Evolutionary conservation across 2,113 vertebrate species (phyloP).

Genomic region (Microtus ochrogaster): DNA sequence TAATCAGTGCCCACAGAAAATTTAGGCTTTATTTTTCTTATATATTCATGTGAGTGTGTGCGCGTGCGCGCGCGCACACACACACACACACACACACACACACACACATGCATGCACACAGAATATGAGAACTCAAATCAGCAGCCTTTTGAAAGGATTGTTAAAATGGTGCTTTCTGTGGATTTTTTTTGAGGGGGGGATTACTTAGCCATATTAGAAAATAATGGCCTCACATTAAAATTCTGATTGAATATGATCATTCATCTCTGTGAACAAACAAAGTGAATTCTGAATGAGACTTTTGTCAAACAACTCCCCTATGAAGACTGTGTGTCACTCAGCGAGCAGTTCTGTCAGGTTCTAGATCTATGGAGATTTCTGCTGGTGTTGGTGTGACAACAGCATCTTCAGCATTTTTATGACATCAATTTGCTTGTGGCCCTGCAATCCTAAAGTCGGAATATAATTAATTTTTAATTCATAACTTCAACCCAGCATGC

Average conservation of each 20-base stretch:
- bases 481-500: neutral
- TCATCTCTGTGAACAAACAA: neutral
- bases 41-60: neutral
- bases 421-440: neutral
- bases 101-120: neutral
- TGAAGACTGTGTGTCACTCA: neutral
- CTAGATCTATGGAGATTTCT: neutral
- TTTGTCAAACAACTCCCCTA: neutral
- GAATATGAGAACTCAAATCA: neutral
- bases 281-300: neutral
- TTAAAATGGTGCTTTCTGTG: neutral
- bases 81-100: neutral
- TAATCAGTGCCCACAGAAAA: slow-evolving; percentile 39
- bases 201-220: slow-evolving; percentile 19
- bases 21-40: neutral
- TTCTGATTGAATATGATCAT: neutral
- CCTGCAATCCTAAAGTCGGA: neutral
- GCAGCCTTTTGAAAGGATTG: neutral
- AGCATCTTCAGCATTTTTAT: neutral
- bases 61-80: no score
- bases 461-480: neutral
- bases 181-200: neutral
- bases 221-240: neutral
- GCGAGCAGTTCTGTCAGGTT: neutral
- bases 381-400: neutral